Percentiles rank a stretch among this genome's conserved stretches.
Evolutionary conservation across 2,797 vertebrate genomes (phyloP).

Genomic region (Sternotherus odoratus): DNA sequence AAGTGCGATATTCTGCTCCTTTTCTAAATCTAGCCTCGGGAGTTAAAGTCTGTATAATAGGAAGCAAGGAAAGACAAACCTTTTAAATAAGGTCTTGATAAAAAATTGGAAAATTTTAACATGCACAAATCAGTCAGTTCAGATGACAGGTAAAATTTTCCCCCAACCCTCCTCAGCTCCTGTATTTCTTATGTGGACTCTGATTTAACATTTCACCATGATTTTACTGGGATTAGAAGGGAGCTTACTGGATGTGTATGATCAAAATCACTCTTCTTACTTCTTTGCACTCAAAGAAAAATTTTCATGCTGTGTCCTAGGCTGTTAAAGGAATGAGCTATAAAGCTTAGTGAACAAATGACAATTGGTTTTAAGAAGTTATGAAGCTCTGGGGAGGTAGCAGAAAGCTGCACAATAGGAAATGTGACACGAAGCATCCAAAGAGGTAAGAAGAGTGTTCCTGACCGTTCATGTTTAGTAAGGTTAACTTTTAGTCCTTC

Average conservation of each 20-base stretch:
- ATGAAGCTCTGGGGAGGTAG: not conserved
- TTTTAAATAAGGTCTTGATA: not conserved
- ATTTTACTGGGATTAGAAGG: not conserved
- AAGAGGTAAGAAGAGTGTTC: not conserved
- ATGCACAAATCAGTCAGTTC: too few species aligned
- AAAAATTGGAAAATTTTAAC: not conserved
- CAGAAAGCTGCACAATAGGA: not conserved
- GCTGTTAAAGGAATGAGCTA: not conserved
- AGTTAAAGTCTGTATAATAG: not conserved
- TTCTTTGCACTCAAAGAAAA: not conserved
- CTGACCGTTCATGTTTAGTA: not conserved
- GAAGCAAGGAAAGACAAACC: not conserved
- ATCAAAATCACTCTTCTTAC: too few species aligned
- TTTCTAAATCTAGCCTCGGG: not conserved
- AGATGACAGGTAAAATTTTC: too few species aligned
- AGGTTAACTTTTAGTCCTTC: not conserved
- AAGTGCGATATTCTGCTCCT: not conserved
- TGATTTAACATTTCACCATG: not conserved
- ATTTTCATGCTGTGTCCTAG: not conserved
- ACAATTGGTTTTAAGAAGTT: not conserved
- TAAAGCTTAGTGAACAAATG: not conserved
- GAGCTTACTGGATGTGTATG: not conserved
- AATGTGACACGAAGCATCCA: not conserved
- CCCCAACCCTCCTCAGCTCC: not conserved
- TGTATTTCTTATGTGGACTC: not conserved